Evolutionary conservation across 2,113 vertebrate species (phyloP), one percentile per base, ranked within the genome.

Genomic region (Ceyx margarethae): DNA sequence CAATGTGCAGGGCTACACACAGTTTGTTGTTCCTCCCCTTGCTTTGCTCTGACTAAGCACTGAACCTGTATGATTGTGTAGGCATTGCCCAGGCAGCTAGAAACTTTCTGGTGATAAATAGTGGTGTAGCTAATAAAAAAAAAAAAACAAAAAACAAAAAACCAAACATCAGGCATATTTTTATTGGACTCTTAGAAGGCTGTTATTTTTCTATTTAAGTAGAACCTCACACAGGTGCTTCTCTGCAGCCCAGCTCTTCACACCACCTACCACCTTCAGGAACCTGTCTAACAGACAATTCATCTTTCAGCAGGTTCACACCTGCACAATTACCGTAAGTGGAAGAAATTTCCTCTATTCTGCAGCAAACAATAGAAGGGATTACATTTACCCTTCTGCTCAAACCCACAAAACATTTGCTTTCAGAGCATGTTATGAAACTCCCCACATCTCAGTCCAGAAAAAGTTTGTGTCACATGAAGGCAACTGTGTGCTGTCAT

Each of bases 331-430:
- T 83, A 91, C 64, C 48, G 3, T 71, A 77, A 81, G 79, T 48
- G 72, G 81, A 89, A 93, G 67, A 93, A 92, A 87, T 64, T 46
- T 95, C 62, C 78, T 62, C 74, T 71, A 16, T 91, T 93, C 75
- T 85, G 28, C 78, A 85, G 72, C 67, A 89, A 74, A 92, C 87
- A 92, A 67, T 43, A 31, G 56, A 72, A 82, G 89, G 48, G 72
- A 89, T 14, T 89, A n/a, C 81, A 74, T 89, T 80, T 82, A 77
- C 53, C 56, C 60, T 87, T 64, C 57, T 77, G 64, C 64, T 81
- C 54, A 45, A 83, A 90, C 66, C 8, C 46, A 92, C 71, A 85
- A 40, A 66, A 46, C 13, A 6, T 26, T 33, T 77, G 46, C 42
- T 94, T 90, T 73, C 64, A 71, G 76, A 67, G 46, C 60, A 77